These are phyloP conservation scores for Diarsia rubi DNA, from an alignment of 2,888 invertebrate genomes.

Conservation along the genomic window DNA sequence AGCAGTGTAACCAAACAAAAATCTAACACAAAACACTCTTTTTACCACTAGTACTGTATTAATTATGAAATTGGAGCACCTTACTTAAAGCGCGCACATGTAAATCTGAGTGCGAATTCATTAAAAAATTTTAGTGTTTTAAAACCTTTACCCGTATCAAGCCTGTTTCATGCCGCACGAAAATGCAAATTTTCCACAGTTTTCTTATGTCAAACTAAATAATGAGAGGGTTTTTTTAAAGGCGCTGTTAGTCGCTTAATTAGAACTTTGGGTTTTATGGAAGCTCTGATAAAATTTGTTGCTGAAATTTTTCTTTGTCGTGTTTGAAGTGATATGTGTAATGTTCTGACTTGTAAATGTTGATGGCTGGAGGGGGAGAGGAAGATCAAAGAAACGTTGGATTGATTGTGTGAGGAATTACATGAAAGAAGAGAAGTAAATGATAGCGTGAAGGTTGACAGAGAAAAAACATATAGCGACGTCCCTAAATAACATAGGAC, in stretches of 20 bases:
- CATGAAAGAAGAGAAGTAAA: no score
- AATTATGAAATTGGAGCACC: constrained; percentile 72
- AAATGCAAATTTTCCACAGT: constrained; percentile 84
- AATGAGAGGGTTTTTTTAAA: constrained; percentile 75
- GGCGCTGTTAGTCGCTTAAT: constrained; percentile 64
- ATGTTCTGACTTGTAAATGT: neutral
- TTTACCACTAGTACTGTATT: constrained; percentile 66
- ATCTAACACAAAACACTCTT: constrained; percentile 46
- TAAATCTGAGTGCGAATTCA: constrained; percentile 83
- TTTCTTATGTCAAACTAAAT: constrained; percentile 83
- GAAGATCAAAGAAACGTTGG: no score
- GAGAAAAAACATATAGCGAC: no score
- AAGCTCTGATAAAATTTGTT: constrained; percentile 54
- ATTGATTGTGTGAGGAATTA: no score
- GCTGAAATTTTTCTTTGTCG: constrained; percentile 47
- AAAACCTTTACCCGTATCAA: constrained; percentile 79
- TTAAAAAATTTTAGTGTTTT: constrained; percentile 83
- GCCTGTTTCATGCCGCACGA: constrained; percentile 87
- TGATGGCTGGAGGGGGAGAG: no score
- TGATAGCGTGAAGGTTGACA: no score
- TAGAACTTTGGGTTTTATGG: constrained; percentile 63
- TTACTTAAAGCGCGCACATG: constrained; percentile 71
- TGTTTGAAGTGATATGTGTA: constrained; percentile 31
- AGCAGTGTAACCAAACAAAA: constrained; percentile 38
- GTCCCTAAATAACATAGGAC: no score